Percentiles rank a stretch among this genome's conserved stretches.
Evolutionary conservation across 2,797 vertebrate genomes (phyloP).

Genomic region (Remorina albescens): DNA sequence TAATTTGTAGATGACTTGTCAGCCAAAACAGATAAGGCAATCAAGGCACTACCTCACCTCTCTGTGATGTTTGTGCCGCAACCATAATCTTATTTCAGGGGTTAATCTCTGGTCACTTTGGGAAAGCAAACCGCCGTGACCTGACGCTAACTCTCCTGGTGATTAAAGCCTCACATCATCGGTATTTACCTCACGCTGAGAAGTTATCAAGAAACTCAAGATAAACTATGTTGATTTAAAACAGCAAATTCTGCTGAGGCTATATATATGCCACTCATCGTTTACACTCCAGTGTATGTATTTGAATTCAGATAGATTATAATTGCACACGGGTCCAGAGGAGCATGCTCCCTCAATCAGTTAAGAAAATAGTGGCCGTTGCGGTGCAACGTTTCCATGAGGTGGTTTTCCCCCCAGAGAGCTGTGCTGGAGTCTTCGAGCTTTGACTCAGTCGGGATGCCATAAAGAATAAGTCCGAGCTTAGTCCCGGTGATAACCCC

Average conservation of each 20-base stretch:
- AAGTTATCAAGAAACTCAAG: slow-evolving; percentile 42
- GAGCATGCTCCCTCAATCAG: slow-evolving; percentile 61
- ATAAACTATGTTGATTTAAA: slow-evolving; percentile 47
- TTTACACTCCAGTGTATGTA: slow-evolving; percentile 29
- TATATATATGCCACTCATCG: slow-evolving; percentile 31
- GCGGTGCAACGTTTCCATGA: slow-evolving; percentile 55
- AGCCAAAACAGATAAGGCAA: slow-evolving; percentile 47
- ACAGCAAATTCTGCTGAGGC: slow-evolving; percentile 33
- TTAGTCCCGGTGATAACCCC: slow-evolving; percentile 55
- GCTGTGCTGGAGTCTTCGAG: slow-evolving; percentile 39
- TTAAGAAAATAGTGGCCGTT: slow-evolving; percentile 55
- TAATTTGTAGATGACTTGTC: slow-evolving; percentile 24
- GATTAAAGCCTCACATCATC: slow-evolving; percentile 42
- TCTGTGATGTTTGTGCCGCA: slow-evolving; percentile 26
- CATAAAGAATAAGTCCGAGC: slow-evolving; percentile 43
- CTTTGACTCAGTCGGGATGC: slow-evolving; percentile 48
- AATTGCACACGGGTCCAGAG: slow-evolving; percentile 40
- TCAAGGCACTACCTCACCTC: slow-evolving; percentile 48
- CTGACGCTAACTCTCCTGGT: slow-evolving; percentile 39
- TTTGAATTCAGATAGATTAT: slow-evolving; percentile 50
- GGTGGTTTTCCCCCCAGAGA: slow-evolving; percentile 40
- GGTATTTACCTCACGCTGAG: slow-evolving; percentile 37
- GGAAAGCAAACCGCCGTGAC: slow-evolving; percentile 57
- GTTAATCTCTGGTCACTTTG: slow-evolving; percentile 67
- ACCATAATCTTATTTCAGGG: slow-evolving; percentile 70